Conservation (phyloP, 2,797 vertebrate species). For the Oreortyx pictus region DNA sequence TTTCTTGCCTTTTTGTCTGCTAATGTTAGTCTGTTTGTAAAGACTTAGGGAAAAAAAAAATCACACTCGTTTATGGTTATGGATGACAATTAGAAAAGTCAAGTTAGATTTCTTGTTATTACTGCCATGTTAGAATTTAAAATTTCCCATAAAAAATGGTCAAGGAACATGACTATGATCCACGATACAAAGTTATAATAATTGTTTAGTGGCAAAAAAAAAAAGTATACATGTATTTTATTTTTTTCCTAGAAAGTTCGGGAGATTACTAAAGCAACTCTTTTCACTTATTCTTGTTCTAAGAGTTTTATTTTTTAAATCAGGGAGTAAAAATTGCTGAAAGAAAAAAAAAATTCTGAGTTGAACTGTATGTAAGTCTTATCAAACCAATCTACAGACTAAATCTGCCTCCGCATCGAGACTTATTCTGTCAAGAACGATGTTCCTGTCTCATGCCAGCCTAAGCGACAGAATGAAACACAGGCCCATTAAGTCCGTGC, state of each 20-base stretch:
- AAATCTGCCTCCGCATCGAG: slow-evolving; percentile 66
- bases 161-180: slow-evolving; percentile 28
- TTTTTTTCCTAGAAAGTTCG: not conserved
- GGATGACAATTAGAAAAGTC: not conserved
- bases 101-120: slow-evolving; percentile 22
- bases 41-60: slow-evolving; percentile 7
- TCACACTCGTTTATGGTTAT: not conserved
- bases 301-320: slow-evolving; percentile 63
- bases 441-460: slow-evolving; percentile 55
- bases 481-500: slow-evolving; percentile 47
- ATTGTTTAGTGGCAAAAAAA: slow-evolving; percentile 17
- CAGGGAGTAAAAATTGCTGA: slow-evolving; percentile 19
- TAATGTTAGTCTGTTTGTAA: not conserved
- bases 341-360: not conserved
- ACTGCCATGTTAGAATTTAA: slow-evolving; percentile 28
- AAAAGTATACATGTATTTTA: not conserved
- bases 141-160: slow-evolving; percentile 23
- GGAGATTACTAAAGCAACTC: slow-evolving; percentile 17
- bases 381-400: slow-evolving; percentile 69
- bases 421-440: slow-evolving; percentile 70
- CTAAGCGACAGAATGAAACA: slow-evolving; percentile 39
- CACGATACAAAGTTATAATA: slow-evolving; percentile 33
- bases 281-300: not conserved
- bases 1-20: no score
- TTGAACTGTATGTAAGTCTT: slow-evolving; percentile 55